phyloP scores from a whole-genome alignment of 2,888 invertebrate species.

The Anthophora plumipes region DNA sequence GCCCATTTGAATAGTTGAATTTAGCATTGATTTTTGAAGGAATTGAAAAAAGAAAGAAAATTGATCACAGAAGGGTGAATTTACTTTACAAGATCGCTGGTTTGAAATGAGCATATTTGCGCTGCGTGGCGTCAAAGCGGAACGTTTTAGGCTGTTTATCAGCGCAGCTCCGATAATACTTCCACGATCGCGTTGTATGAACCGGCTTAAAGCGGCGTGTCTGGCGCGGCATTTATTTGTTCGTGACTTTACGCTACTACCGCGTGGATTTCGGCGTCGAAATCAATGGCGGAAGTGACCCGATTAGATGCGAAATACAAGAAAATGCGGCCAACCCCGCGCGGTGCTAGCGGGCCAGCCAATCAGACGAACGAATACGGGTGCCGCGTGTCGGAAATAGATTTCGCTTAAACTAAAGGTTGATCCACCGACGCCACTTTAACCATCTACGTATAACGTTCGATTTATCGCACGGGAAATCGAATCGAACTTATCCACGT shows the following conservation, averaged over 20 bases:
- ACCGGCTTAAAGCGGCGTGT: not conserved
- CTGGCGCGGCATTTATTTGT: constrained; percentile 54
- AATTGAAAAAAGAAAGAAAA: too few relatives aligned
- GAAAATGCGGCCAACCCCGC: constrained; percentile 82
- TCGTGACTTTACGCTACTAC: constrained; percentile 35
- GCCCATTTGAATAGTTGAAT: too few relatives aligned
- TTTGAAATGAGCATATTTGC: constrained; percentile 23
- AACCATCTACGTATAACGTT: constrained; percentile 61
- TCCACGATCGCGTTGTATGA: not conserved
- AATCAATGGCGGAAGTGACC: constrained; percentile 82
- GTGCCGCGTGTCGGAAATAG: constrained; percentile 81
- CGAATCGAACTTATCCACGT: constrained; percentile 9
- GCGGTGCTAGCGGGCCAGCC: constrained; percentile 76
- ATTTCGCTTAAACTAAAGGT: constrained; percentile 79
- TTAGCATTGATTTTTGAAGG: too few relatives aligned
- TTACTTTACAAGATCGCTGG: not conserved
- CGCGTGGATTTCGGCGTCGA: constrained; percentile 50
- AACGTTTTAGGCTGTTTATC: constrained; percentile 20
- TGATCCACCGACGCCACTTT: constrained; percentile 71
- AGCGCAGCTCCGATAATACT: constrained; percentile 16
- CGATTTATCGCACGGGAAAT: constrained; percentile 45
- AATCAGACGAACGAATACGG: constrained; percentile 78
- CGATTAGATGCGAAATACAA: constrained; percentile 79
- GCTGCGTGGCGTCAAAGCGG: constrained; percentile 14
- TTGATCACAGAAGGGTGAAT: too few relatives aligned